Percentiles rank a stretch among this genome's conserved stretches.
These are phyloP conservation scores for Oedothorax gibbosus DNA, from an alignment of 1,140 invertebrate genomes.

Conservation along the genomic window DNA sequence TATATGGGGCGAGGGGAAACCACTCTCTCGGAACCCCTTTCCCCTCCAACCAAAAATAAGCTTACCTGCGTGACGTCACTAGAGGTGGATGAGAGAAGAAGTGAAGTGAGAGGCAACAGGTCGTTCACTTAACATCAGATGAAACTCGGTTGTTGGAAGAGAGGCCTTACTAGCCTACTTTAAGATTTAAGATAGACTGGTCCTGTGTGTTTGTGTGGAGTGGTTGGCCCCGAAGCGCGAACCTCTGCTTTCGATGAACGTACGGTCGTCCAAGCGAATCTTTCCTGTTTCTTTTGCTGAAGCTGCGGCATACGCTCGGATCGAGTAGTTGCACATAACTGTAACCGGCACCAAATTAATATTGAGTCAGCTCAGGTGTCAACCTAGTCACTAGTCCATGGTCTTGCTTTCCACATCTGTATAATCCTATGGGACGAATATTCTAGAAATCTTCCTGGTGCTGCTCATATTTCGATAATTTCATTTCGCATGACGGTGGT, in stretches of 20 bases:
- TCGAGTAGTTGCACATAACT: too few relatives aligned
- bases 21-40: slow-evolving; percentile 54
- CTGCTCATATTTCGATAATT: too few relatives aligned
- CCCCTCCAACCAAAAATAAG: slow-evolving; percentile 61
- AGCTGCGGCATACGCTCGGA: background rate
- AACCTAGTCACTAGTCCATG: too few relatives aligned
- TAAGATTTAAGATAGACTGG: slow-evolving; percentile 20
- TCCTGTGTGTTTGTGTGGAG: slow-evolving; percentile 53
- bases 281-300: slow-evolving; percentile 30
- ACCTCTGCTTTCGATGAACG: slow-evolving; percentile 31
- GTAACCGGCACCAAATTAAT: too few relatives aligned
- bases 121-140: slow-evolving; percentile 53
- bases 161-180: slow-evolving; percentile 56
- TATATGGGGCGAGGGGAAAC: slow-evolving; percentile 56
- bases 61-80: slow-evolving; percentile 56
- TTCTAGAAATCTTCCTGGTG: too few relatives aligned
- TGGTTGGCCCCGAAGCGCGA: slow-evolving; percentile 12
- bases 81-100: slow-evolving; percentile 1
- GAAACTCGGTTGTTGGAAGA: slow-evolving; percentile 27
- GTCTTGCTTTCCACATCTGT: too few relatives aligned
- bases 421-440: too few relatives aligned
- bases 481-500: too few relatives aligned
- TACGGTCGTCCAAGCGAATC: slow-evolving; percentile 47
- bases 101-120: slow-evolving; percentile 14
- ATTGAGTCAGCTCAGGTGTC: too few relatives aligned